Conservation (phyloP, 2,797 vertebrate species). For the Pteropus rufus region DNA sequence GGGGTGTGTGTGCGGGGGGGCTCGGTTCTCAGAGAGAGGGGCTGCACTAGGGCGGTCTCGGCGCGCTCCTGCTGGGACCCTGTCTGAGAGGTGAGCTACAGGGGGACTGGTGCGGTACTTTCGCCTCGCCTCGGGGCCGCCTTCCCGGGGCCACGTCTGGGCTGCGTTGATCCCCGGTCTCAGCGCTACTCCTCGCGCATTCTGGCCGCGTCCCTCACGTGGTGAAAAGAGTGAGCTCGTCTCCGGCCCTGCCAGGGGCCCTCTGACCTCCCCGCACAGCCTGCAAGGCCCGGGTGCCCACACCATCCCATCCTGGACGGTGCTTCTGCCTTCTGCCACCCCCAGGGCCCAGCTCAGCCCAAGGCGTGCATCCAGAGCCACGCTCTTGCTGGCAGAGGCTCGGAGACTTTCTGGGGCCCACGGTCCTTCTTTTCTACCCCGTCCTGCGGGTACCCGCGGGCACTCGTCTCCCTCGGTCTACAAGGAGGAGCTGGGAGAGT, state of each 20-base stretch:
- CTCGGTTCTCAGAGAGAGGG: not conserved
- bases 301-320: too few relatives aligned
- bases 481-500: constrained; percentile 48
- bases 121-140: accelerated
- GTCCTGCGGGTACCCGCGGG: not conserved
- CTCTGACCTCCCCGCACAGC: not conserved
- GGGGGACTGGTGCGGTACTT: too few relatives aligned
- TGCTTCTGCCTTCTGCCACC: not conserved
- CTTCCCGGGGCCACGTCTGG: not conserved
- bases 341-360: not conserved
- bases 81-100: too few relatives aligned
- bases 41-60: accelerated
- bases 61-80: accelerated
- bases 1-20: too few relatives aligned
- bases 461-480: constrained; percentile 38
- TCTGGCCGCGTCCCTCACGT: accelerated
- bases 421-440: not conserved
- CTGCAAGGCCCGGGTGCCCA: accelerated
- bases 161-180: not conserved
- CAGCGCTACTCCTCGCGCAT: accelerated
- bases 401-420: not conserved
- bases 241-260: accelerated
- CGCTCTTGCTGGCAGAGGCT: accelerated
- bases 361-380: not conserved
- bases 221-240: accelerated